Evolutionary conservation across 2,888 invertebrate genomes (phyloP), one percentile per base, ranked within the genome.

Genomic region (Idaea aversata): DNA sequence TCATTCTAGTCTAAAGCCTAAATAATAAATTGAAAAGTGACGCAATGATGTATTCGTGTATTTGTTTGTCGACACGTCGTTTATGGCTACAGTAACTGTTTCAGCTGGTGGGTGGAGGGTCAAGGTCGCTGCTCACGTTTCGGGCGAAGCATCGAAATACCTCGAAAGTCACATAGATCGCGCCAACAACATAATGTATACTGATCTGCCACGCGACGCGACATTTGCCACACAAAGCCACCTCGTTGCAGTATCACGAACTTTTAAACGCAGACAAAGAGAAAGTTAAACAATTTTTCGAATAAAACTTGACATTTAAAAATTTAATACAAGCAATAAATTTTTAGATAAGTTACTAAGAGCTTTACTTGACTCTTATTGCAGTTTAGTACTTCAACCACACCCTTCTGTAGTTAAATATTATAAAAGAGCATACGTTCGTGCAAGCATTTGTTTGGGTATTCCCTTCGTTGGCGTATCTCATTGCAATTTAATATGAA

Each of bases 51-150:
- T 47, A 59, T 57, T 63, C 60, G 61, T 57, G 59, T 59, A 34
- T 57, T 63, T 63, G 36, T 63, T 59, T 13, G 63, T 63, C 59
- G 15, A 35, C 34, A 16, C 60, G 13, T 59, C 57, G 61, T 57
- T 63, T 65, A 67, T 66, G 61, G 61, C 59, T 67, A 62, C 65
- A 66, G 61, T 67, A 60, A 61, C 36, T 67, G 60, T 63, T 71
- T 66, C 67, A 71, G 70, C 67, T 67, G 64, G 61, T 64, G 66
- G 66, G 68, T 58, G 65, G 59, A 70, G 69, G 74, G 83, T 79
- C 84, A 83, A 81, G 84, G 81, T 63, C 78, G 74, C 66, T 63
- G 62, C 68, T 70, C 73, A 71, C 68, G 67, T 67, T 65, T 69
- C 66, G 72, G 70, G 71, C 70, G 66, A 67, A 71, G 73, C 71